Evolutionary conservation across 2,113 vertebrate genomes (phyloP).

Genomic region (Bothrops jararaca): DNA sequence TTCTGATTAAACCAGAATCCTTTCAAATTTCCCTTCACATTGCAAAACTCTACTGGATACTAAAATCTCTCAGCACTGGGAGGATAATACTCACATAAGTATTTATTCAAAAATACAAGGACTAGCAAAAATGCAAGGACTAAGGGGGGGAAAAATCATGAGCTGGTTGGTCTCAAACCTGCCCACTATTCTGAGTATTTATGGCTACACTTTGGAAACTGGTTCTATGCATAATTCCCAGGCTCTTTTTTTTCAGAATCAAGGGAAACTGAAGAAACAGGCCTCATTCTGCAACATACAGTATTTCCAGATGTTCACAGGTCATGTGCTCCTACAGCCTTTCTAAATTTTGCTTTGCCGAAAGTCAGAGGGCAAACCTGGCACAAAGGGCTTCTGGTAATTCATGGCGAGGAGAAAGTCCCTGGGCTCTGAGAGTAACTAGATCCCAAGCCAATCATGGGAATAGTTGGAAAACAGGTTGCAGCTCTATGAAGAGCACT

Average conservation of each 20-base stretch:
- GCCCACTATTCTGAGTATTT: background rate
- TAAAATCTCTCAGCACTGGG: background rate
- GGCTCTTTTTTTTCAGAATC: background rate
- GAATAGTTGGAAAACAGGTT: background rate
- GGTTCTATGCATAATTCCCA: background rate
- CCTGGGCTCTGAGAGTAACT: background rate
- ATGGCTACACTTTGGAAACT: conserved; percentile 16
- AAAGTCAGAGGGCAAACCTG: conserved; percentile 3
- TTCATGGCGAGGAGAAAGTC: too few species aligned
- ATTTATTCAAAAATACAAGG: background rate
- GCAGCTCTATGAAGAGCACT: background rate
- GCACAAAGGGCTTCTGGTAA: background rate
- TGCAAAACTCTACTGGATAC: background rate
- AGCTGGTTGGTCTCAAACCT: background rate
- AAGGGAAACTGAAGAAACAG: background rate
- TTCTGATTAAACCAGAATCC: background rate
- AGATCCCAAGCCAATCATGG: background rate
- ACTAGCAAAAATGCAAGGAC: too few species aligned
- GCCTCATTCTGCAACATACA: background rate
- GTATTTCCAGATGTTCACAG: background rate
- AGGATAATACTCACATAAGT: too few species aligned
- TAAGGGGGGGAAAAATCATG: background rate
- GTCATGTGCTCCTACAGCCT: background rate
- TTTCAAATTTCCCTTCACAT: background rate
- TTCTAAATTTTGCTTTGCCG: background rate